Percentiles rank a stretch among this genome's conserved stretches.
Conservation (phyloP, 2,888 invertebrate genomes). For the Lochmaea crataegi region DNA sequence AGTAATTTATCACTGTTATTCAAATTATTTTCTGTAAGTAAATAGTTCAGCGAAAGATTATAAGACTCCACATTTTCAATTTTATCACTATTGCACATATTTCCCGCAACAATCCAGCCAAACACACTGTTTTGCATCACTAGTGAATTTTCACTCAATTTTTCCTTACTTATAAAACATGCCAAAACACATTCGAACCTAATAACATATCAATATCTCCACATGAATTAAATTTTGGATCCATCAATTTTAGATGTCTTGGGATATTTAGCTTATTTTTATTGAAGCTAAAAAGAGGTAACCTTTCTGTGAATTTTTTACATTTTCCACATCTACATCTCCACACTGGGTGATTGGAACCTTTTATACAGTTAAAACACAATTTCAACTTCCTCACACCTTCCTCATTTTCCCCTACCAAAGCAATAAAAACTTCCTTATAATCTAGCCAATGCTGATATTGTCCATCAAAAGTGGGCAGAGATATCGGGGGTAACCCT, state of each 20-base stretch:
- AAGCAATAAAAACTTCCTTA: too few species aligned
- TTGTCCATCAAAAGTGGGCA: too few species aligned
- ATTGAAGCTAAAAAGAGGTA: too few species aligned
- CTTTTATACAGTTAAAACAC: constrained; percentile 3
- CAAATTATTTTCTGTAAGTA: neutral
- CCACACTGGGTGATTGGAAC: neutral
- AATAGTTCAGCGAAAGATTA: neutral
- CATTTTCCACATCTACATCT: neutral
- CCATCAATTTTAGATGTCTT: constrained; percentile 9
- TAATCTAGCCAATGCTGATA: too few species aligned
- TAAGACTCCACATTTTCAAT: neutral
- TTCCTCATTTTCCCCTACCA: too few species aligned
- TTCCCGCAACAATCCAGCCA: constrained; percentile 28
- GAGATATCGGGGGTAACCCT: too few species aligned
- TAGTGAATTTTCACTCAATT: constrained; percentile 15
- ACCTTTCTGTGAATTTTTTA: constrained; percentile 1
- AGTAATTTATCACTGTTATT: neutral
- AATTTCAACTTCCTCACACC: neutral
- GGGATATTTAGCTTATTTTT: too few species aligned
- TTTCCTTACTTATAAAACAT: constrained; percentile 14
- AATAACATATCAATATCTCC: too few species aligned
- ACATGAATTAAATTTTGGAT: constrained; percentile 18
- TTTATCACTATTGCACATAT: constrained; percentile 2
- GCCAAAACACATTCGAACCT: too few species aligned
- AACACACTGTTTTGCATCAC: constrained; percentile 26